A percentile compares a stretch with the other conserved stretches of the same genome.
Conservation (phyloP, 1,140 invertebrate species). For the Marisa cornuarietis region DNA sequence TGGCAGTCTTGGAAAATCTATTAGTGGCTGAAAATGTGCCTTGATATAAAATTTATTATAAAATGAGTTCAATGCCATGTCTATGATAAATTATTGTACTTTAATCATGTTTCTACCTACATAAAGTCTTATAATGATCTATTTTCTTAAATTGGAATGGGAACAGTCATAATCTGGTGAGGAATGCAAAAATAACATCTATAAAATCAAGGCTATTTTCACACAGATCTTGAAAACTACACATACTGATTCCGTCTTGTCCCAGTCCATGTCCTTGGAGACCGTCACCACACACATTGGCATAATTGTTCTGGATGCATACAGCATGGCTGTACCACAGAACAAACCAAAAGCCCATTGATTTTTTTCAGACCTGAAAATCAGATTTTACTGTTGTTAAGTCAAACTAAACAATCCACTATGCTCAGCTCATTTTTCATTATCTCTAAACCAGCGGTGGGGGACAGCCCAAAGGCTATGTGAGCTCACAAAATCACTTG, state of each 20-base stretch:
- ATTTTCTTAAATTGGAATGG: neutral
- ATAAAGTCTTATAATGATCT: neutral
- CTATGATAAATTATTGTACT: too few relatives aligned
- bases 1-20: too few relatives aligned
- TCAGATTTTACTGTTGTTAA: neutral
- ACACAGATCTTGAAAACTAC: neutral
- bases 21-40: too few relatives aligned
- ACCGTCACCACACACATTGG: constrained; percentile 75
- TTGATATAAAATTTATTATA: too few relatives aligned
- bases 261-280: constrained; percentile 76
- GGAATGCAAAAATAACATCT: neutral
- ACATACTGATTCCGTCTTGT: constrained; percentile 75
- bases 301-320: constrained; percentile 76
- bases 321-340: constrained; percentile 75
- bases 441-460: too few relatives aligned
- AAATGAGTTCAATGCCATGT: too few relatives aligned
- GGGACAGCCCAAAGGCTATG: too few relatives aligned
- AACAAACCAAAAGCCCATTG: constrained; percentile 73
- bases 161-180: neutral
- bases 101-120: too few relatives aligned
- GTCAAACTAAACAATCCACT: too few relatives aligned
- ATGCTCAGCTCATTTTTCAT: too few relatives aligned
- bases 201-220: neutral
- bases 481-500: too few relatives aligned
- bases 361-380: constrained; percentile 64